A percentile compares a stretch with the other conserved stretches of the same genome.
Conservation (phyloP, 2,888 invertebrate genomes). For the Cyclophora albipunctata region DNA sequence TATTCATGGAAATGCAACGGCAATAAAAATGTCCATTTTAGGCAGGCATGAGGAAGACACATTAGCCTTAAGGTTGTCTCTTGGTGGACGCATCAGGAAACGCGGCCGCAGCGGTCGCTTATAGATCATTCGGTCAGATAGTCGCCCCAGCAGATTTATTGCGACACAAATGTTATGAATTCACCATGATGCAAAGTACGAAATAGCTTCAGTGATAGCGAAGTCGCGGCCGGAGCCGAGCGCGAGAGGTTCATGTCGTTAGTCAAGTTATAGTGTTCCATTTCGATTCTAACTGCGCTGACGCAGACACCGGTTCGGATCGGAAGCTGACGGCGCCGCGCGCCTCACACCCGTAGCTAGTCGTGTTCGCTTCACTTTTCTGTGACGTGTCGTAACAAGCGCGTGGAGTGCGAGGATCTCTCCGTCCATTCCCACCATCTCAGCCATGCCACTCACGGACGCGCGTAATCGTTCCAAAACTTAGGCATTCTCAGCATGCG, state of each 20-base stretch:
- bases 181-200: conserved; percentile 18
- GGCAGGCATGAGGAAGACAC: conserved; percentile 11
- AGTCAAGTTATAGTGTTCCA: conserved; percentile 22
- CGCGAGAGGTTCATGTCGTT: conserved; percentile 1
- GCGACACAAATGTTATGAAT: conserved; percentile 18
- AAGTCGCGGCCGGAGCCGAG: neutral
- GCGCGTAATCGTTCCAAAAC: conserved; percentile 55
- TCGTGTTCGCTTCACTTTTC: conserved; percentile 62
- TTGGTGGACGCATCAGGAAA: conserved; percentile 15
- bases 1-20: conserved; percentile 9
- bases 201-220: conserved; percentile 19
- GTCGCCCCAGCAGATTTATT: conserved; percentile 18
- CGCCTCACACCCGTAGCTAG: conserved; percentile 49
- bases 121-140: conserved; percentile 18
- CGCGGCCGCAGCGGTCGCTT: conserved; percentile 9
- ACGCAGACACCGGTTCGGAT: neutral
- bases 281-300: neutral
- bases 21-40: conserved; percentile 16
- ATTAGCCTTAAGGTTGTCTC: conserved; percentile 17
- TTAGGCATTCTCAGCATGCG: conserved; percentile 44
- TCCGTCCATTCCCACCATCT: conserved; percentile 40
- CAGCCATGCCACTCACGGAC: conserved; percentile 55
- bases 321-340: neutral
- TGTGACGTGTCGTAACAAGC: conserved; percentile 8
- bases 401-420: neutral